Evolutionary conservation across 2,797 vertebrate genomes (phyloP).

Genomic region (Brachyrhaphis roseni): DNA sequence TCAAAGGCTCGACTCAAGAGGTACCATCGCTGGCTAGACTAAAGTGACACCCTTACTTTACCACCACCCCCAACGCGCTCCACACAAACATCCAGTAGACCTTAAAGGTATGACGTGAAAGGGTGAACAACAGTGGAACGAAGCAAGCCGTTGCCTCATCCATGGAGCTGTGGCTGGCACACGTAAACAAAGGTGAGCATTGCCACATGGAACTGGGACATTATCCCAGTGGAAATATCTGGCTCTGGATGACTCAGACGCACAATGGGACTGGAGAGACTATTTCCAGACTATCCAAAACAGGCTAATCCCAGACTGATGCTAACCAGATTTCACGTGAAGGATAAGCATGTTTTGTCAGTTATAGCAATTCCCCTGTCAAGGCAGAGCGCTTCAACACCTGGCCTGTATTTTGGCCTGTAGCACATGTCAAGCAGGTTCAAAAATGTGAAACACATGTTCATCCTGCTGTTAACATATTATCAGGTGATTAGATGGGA

Average conservation of each 20-base stretch:
- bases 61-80: slow-evolving; percentile 44
- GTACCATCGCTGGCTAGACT: slow-evolving; percentile 36
- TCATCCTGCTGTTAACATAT: slow-evolving; percentile 37
- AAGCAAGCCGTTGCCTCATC: slow-evolving; percentile 56
- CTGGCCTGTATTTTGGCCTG: slow-evolving; percentile 34
- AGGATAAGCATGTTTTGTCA: slow-evolving; percentile 49
- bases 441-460: slow-evolving; percentile 58
- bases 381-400: slow-evolving; percentile 50
- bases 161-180: slow-evolving; percentile 45
- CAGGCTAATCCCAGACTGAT: slow-evolving; percentile 70
- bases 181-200: slow-evolving; percentile 72
- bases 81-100: slow-evolving; percentile 50
- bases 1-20: slow-evolving; percentile 44
- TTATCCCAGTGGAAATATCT: slow-evolving; percentile 79
- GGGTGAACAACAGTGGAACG: slow-evolving; percentile 39
- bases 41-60: slow-evolving; percentile 58
- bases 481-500: slow-evolving; percentile 34
- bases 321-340: slow-evolving; percentile 75
- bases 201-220: slow-evolving; percentile 69
- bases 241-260: slow-evolving; percentile 75
- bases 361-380: slow-evolving; percentile 42
- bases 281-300: slow-evolving; percentile 80
- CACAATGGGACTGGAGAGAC: slow-evolving; percentile 64
- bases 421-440: slow-evolving; percentile 45
- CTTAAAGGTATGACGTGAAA: slow-evolving; percentile 64